Conservation (phyloP, 2,797 vertebrate genomes). For the Odontamblyopus lacepedii region DNA sequence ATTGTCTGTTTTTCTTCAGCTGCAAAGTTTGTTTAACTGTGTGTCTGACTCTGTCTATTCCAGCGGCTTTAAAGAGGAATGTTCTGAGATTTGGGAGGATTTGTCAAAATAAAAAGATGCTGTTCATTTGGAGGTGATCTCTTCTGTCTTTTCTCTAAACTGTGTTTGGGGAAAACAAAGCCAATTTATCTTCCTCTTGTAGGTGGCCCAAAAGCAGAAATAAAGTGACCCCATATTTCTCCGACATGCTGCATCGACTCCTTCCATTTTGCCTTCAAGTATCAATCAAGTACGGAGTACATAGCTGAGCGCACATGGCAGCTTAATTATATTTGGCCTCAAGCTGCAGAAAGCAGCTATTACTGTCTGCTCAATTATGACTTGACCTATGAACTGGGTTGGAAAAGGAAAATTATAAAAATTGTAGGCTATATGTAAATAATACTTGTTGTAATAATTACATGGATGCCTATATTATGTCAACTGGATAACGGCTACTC, state of each 20-base stretch:
- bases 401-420: conserved; percentile 24
- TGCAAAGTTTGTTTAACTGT: conserved; percentile 27
- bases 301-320: conserved; percentile 45
- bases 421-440: conserved; percentile 19
- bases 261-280: conserved; percentile 33
- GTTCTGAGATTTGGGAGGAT: conserved; percentile 35
- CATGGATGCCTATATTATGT: not conserved
- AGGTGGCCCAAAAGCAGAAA: conserved; percentile 19
- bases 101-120: conserved; percentile 52
- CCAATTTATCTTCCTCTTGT: conserved; percentile 12
- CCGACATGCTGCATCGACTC: conserved; percentile 18
- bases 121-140: conserved; percentile 36
- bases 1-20: conserved; percentile 22
- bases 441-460: conserved; percentile 1
- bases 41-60: conserved; percentile 24
- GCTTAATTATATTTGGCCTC: conserved; percentile 56
- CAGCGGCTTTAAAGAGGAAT: conserved; percentile 22
- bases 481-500: not conserved
- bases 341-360: conserved; percentile 49
- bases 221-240: conserved; percentile 12
- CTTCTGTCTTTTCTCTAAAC: conserved; percentile 16
- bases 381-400: conserved; percentile 14
- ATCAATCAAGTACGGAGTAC: conserved; percentile 49
- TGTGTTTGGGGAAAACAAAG: conserved; percentile 9
- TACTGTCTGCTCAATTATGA: conserved; percentile 28